Evolutionary conservation across 2,797 vertebrate species (phyloP).

Genomic region (Ara ararauna): DNA sequence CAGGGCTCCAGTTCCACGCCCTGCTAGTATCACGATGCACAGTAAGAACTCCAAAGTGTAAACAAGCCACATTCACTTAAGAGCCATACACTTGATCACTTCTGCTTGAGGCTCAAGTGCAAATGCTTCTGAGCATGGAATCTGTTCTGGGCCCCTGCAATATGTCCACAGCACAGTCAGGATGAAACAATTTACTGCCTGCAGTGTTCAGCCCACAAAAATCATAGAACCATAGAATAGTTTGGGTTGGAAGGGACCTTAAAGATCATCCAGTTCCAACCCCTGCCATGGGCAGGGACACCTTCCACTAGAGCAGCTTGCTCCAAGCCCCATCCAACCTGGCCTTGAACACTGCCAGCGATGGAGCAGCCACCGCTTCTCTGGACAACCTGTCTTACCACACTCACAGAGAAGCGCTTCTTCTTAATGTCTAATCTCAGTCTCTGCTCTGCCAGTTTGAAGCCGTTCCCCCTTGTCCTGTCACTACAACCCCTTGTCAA

Average conservation of each 20-base stretch:
- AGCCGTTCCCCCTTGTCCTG: neutral
- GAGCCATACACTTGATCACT: neutral
- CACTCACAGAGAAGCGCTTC: neutral
- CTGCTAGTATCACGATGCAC: neutral
- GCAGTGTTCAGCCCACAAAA: neutral
- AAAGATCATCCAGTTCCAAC: neutral
- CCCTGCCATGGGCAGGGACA: neutral
- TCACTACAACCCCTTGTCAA: neutral
- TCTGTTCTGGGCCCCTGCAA: neutral
- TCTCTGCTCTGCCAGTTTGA: neutral
- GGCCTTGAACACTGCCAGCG: neutral
- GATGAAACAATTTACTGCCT: neutral
- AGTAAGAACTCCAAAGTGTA: neutral
- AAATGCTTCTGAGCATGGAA: neutral
- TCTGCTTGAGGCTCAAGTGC: neutral
- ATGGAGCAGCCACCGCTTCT: neutral
- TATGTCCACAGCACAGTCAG: neutral
- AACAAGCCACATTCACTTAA: neutral
- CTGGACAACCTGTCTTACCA: neutral
- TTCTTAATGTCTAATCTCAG: neutral
- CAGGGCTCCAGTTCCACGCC: neutral
- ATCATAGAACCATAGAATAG: neutral
- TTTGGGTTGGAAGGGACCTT: neutral
- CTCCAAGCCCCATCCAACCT: neutral
- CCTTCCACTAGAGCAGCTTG: neutral